These are phyloP conservation scores for Microtus pennsylvanicus DNA, from an alignment of 2,113 vertebrate genomes.

Conservation along the genomic window DNA sequence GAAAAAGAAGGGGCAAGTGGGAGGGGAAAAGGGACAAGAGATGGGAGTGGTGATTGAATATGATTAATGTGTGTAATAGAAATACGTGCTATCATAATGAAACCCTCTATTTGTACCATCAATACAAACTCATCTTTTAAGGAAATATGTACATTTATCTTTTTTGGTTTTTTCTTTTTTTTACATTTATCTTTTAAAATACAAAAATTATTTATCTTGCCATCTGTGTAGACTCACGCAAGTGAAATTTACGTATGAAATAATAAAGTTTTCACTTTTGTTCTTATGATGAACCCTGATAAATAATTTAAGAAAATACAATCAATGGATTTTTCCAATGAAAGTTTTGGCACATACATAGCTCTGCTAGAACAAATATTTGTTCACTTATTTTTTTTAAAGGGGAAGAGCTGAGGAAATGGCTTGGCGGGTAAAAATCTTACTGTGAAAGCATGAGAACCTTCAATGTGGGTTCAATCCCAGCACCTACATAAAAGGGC, in stretches of 20 bases:
- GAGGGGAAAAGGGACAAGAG: too few relatives aligned
- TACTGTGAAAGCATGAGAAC: background rate
- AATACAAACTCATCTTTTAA: background rate
- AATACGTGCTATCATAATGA: background rate
- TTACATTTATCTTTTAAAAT: background rate
- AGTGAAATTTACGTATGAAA: conserved; percentile 6
- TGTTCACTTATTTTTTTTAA: background rate
- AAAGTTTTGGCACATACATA: conserved; percentile 15
- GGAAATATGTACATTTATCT: background rate
- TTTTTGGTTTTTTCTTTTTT: too few relatives aligned
- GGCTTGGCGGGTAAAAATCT: too few relatives aligned
- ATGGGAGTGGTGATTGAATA: background rate
- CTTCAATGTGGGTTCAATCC: background rate
- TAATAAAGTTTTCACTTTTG: background rate
- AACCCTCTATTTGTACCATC: background rate
- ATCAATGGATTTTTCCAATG: background rate
- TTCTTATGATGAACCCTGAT: background rate
- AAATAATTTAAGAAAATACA: conserved; percentile 20
- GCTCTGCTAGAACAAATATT: background rate
- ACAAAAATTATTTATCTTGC: background rate
- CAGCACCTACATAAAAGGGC: background rate
- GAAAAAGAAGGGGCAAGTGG: background rate
- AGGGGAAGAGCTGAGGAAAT: background rate
- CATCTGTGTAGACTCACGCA: background rate
- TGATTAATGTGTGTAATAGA: background rate